Base-by-base conservation (phyloP, 2,888 invertebrate genomes). In the Colletes collaris region DNA sequence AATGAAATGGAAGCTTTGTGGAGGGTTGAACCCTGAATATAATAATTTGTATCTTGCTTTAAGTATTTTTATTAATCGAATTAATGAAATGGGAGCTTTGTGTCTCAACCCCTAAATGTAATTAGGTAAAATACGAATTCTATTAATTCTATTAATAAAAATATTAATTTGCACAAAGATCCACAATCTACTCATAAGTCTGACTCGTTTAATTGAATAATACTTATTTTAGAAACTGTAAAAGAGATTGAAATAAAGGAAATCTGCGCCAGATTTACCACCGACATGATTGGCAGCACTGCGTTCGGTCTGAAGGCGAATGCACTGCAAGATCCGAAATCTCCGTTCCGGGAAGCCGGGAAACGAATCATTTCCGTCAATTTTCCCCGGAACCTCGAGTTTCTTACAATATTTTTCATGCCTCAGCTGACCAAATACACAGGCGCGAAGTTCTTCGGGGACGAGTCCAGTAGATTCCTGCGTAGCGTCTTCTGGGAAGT, bases 281-380 rank as follows among this genome's bases (percentile, higher is more conserved):
- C 92, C 3, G 94, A 94, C 81, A 90, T 94, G 1, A 94, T 94
- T 71, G 93, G 93, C 5, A 93, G 93, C 0, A 93, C 93, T 1
- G 94, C 94, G 0, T 94, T 92, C 59, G 94, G 94, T 0, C 87
- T 94, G 0, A 90, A 92, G 63, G 94, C 93, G 0, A 94, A 94
- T 79, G 93, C 93, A 2, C 87, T 94, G 19, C 91, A 89, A 13
- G 86, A 93, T 66, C 92, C 93, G 0, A 88, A 94, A 8, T 91
- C 93, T 0, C 92, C 93, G 55, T 94, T 94, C 71, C 93, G 94
- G 0, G 88, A 89, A 6, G 88, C 90, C 58, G 94, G 94, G 6
- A 91, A 92, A 0, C 88, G 89, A 35, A 90, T 94, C 4, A 94
- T 94, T 68, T 69, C 87, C 0, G 92, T 90, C 50, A 89, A 87